phyloP scores from a whole-genome alignment of 2,113 vertebrate genomes.

The Aegypius monachus region DNA sequence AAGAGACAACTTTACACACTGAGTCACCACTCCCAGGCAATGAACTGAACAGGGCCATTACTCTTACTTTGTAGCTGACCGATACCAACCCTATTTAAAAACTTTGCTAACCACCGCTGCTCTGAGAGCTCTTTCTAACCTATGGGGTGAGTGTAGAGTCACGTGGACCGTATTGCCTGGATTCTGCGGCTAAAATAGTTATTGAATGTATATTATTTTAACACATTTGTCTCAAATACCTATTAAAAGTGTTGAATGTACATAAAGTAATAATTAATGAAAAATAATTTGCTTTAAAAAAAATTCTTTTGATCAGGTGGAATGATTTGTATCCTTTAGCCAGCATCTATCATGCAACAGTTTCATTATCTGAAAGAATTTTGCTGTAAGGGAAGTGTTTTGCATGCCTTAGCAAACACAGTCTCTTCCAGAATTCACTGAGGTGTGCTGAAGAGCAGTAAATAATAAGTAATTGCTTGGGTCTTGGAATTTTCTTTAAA shows the following conservation, averaged over 20 bases:
- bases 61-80: neutral
- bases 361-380: constrained; percentile 5
- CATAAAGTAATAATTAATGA: neutral
- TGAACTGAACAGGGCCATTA: neutral
- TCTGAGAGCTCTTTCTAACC: neutral
- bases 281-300: neutral
- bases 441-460: neutral
- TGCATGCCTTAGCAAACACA: neutral
- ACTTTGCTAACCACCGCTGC: neutral
- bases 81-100: neutral
- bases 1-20: neutral
- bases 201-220: neutral
- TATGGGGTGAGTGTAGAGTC: neutral
- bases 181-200: neutral
- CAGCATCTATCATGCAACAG: neutral
- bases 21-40: neutral
- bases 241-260: neutral
- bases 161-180: neutral
- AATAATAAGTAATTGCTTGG: neutral
- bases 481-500: neutral
- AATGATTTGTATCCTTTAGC: neutral
- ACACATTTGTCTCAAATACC: neutral
- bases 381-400: neutral
- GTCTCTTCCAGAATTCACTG: neutral
- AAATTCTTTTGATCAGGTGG: neutral